phyloP scores from a whole-genome alignment of 2,113 vertebrate species.

The Orycteropus afer region DNA sequence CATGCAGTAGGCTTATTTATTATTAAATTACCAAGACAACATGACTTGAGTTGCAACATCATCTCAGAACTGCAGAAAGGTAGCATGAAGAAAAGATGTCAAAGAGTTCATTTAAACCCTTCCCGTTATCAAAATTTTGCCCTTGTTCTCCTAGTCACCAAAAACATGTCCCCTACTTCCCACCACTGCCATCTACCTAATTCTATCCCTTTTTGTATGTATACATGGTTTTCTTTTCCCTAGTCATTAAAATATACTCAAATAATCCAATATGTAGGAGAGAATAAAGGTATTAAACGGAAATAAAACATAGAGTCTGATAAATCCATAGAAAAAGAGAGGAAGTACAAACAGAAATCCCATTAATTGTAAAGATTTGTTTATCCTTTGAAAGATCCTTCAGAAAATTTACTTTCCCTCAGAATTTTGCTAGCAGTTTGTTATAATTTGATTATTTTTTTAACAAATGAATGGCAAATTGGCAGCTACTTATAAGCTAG shows the following conservation, averaged over 20 bases:
- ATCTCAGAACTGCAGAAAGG: constrained; percentile 80
- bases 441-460: constrained; percentile 76
- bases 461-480: constrained; percentile 78
- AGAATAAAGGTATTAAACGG: constrained; percentile 58
- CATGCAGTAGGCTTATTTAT: constrained; percentile 72
- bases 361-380: constrained; percentile 80
- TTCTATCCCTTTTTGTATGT: constrained; percentile 32
- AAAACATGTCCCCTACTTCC: constrained; percentile 75
- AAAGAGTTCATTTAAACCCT: constrained; percentile 81
- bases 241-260: constrained; percentile 50
- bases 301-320: constrained; percentile 73
- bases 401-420: constrained; percentile 74
- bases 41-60: constrained; percentile 64
- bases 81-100: constrained; percentile 75
- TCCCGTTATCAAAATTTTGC: constrained; percentile 63
- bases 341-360: constrained; percentile 70
- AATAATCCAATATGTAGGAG: constrained; percentile 41
- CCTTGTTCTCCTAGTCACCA: constrained; percentile 71
- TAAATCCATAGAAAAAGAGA: constrained; percentile 49
- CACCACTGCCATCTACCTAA: constrained; percentile 62
- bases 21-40: constrained; percentile 65
- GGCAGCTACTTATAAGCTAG: constrained; percentile 69
- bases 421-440: constrained; percentile 73
- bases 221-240: constrained; percentile 42
- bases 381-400: constrained; percentile 69